Evolutionary conservation across 2,797 vertebrate genomes (phyloP).

Genomic region (Schizopygopsis pylzovi): DNA sequence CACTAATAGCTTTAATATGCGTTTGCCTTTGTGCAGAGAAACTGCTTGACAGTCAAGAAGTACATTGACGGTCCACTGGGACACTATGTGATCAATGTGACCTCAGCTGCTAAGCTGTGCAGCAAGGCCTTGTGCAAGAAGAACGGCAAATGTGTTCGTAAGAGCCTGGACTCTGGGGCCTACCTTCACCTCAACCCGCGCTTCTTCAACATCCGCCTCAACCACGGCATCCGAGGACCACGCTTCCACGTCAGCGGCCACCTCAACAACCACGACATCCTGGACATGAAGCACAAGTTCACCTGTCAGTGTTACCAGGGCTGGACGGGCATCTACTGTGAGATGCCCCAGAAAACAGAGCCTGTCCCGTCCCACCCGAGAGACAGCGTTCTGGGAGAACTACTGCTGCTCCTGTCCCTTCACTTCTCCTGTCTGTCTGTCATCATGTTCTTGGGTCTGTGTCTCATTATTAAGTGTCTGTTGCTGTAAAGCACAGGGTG

Average conservation of each 20-base stretch:
- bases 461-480: slow-evolving; percentile 76
- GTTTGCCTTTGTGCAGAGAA: slow-evolving; percentile 73
- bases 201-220: slow-evolving; percentile 77
- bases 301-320: slow-evolving; percentile 89
- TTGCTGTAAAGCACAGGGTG: slow-evolving; percentile 62
- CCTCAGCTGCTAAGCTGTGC: slow-evolving; percentile 88
- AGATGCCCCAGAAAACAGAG: slow-evolving; percentile 73
- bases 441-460: slow-evolving; percentile 74
- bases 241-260: slow-evolving; percentile 78
- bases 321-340: slow-evolving; percentile 88
- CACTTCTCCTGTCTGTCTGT: slow-evolving; percentile 76
- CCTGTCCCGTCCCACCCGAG: slow-evolving; percentile 41
- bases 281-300: slow-evolving; percentile 87
- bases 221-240: slow-evolving; percentile 50
- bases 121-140: slow-evolving; percentile 88
- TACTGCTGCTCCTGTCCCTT: slow-evolving; percentile 68
- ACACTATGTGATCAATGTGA: slow-evolving; percentile 89
- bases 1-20: background rate
- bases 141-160: slow-evolving; percentile 87
- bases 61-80: slow-evolving; percentile 85
- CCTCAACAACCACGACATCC: slow-evolving; percentile 73
- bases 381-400: slow-evolving; percentile 63
- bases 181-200: slow-evolving; percentile 84
- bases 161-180: slow-evolving; percentile 75
- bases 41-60: slow-evolving; percentile 83